A percentile compares a stretch with the other conserved stretches of the same genome.
These are phyloP conservation scores for Mormyrus lacerda DNA, from an alignment of 2,113 vertebrate genomes.

Conservation along the genomic window DNA sequence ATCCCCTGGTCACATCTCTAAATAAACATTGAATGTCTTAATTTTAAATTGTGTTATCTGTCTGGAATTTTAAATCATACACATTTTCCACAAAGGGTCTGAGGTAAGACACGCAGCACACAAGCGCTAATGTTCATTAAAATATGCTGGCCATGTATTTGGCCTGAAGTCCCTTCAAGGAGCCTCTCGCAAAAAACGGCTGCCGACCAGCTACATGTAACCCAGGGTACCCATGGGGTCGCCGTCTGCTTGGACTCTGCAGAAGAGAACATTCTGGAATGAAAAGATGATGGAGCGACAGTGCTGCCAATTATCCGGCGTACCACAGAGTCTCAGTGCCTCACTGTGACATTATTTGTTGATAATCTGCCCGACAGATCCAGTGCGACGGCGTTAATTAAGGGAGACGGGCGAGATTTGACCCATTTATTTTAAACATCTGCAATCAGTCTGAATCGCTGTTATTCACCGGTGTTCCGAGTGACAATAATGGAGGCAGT, in stretches of 20 bases:
- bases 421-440: constrained; percentile 53
- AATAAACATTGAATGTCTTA: neutral
- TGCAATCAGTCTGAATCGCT: constrained; percentile 40
- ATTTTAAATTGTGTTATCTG: neutral
- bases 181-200: neutral
- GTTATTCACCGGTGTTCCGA: constrained; percentile 33
- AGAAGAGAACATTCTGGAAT: neutral
- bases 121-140: neutral
- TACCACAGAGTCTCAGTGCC: constrained; percentile 48
- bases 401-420: constrained; percentile 44
- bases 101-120: neutral
- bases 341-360: constrained; percentile 49
- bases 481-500: constrained; percentile 35
- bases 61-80: neutral
- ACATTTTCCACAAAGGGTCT: neutral
- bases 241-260: neutral
- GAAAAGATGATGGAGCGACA: constrained; percentile 27
- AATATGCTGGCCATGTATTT: neutral
- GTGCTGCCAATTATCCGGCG: constrained; percentile 37
- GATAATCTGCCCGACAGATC: constrained; percentile 44
- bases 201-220: neutral
- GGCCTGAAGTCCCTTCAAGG: neutral
- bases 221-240: neutral
- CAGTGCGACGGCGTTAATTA: constrained; percentile 46
- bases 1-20: neutral